Conservation (phyloP, 2,113 vertebrate genomes). For the Ammospiza nelsoni region DNA sequence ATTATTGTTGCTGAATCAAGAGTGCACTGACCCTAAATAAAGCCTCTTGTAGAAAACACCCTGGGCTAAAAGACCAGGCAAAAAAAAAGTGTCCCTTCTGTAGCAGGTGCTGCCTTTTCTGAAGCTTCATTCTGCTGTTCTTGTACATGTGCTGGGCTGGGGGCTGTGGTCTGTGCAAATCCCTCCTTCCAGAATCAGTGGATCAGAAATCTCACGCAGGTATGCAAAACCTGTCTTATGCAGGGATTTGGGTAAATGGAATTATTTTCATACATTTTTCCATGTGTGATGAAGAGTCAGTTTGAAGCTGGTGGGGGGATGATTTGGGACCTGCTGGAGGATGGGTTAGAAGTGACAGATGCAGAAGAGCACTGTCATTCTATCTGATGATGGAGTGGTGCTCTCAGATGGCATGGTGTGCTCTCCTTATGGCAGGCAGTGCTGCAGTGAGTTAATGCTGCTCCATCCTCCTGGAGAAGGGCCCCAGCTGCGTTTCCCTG, state of each 20-base stretch:
- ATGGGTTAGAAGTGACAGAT: neutral
- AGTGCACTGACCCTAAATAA: neutral
- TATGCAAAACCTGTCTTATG: neutral
- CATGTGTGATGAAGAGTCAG: neutral
- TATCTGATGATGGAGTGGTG: accelerated
- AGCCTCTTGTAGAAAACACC: neutral
- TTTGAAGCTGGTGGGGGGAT: neutral
- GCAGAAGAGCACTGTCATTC: accelerated
- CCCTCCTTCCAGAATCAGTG: neutral
- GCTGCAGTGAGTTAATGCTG: neutral
- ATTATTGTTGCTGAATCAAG: neutral
- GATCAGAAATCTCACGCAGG: neutral
- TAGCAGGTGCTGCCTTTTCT: neutral
- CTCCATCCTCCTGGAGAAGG: neutral
- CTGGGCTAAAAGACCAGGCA: too few species aligned
- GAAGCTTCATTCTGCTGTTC: neutral
- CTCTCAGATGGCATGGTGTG: accelerated
- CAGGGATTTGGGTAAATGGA: neutral
- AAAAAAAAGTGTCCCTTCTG: neutral
- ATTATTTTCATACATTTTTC: neutral
- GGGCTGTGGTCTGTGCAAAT: neutral
- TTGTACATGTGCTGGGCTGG: neutral
- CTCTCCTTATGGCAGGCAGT: neutral
- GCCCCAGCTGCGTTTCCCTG: neutral
- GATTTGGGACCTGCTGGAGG: neutral